Conservation (phyloP, 2,113 vertebrate species). For the Oreocharis arfaki region DNA sequence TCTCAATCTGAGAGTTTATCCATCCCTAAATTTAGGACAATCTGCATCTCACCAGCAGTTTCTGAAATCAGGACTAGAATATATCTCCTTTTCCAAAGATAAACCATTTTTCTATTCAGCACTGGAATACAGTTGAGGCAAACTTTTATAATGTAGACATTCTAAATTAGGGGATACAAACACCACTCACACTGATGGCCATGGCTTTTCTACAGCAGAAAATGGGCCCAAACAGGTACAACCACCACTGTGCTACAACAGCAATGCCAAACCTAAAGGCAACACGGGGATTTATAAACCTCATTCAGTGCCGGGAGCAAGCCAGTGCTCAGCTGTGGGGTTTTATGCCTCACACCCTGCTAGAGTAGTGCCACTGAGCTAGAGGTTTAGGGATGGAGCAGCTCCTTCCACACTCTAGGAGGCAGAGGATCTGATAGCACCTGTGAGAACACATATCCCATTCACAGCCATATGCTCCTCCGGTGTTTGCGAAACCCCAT, state of each 20-base stretch:
- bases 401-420: neutral
- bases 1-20: neutral
- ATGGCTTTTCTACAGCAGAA: neutral
- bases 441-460: neutral
- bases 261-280: neutral
- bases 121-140: neutral
- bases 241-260: neutral
- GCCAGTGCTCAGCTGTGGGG: neutral
- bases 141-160: neutral
- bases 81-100: neutral
- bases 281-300: neutral
- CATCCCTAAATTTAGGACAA: neutral
- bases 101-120: neutral
- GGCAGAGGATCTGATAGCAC: neutral
- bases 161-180: neutral
- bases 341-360: neutral
- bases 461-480: neutral
- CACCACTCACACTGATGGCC: neutral
- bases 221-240: neutral
- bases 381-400: neutral
- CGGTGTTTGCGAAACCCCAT: neutral
- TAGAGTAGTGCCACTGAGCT: neutral
- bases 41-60: neutral
- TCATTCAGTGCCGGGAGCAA: neutral
- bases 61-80: neutral